Evolutionary conservation across 1,140 invertebrate species (phyloP), one percentile per base, ranked within the genome.

Genomic region (Papilio helenus): DNA sequence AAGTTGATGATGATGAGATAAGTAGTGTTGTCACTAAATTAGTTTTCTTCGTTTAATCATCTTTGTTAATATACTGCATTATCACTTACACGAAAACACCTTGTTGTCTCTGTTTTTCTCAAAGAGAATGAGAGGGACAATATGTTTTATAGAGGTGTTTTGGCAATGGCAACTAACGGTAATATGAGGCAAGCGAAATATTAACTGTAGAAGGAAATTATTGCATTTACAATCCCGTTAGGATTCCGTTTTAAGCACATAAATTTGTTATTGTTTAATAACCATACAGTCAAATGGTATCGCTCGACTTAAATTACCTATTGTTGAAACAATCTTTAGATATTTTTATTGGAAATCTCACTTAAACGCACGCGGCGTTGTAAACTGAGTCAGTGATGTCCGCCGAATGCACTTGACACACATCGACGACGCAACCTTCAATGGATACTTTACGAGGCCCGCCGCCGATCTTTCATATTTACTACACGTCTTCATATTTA

Each of bases 341-440:
- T 26, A 68, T 68, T 29, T 46, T 68, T 29, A 68, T 29, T 29
- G 12, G 23, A 68, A 16, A 26, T 16, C 26, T 26, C 12, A 12
- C 26, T 68, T 26, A 68, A 29, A 68, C 61, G 61, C 61, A 68
- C 34, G n/a, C 12, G 2, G 58, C 58, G 61, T 68, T 68, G 61
- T 68, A 29, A 61, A 68, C 61, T 68, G 61, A 68, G 61, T 68
- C 61, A 68, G n/a, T 20, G 61, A 26, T 68, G 26, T 68, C 61
- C 61, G 61, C 23, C 26, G 61, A 68, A 68, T 68, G 61, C 61
- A 68, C 61, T 68, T 68, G 61, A 68, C 61, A 68, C 26, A 68
- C 61, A 68, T 68, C 26, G 61, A 29, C 23, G 61, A 29, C 61
- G 61, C 26, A 68, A 68, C 61, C 61, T n/a, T 68, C 61, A 68